phyloP scores from a whole-genome alignment of 2,888 invertebrate species.

The Euphydryas editha region DNA sequence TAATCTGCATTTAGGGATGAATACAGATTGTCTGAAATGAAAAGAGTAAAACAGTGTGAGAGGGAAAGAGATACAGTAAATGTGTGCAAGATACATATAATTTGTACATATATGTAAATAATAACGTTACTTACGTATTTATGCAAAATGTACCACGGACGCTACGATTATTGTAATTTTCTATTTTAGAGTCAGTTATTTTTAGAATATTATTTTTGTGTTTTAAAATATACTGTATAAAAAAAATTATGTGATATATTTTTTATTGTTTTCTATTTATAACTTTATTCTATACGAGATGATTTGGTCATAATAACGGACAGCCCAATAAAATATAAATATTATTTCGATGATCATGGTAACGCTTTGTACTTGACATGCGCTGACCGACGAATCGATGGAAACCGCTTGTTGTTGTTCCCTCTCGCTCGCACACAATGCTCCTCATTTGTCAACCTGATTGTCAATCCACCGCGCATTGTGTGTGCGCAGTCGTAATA shows the following conservation, averaged over 20 bases:
- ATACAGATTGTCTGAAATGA: constrained; percentile 51
- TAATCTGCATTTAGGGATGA: constrained; percentile 52
- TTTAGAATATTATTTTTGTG: neutral
- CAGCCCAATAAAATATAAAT: constrained; percentile 24
- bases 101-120: neutral
- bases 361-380: constrained; percentile 67
- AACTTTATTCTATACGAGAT: neutral
- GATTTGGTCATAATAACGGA: neutral
- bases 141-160: too few species aligned
- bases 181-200: too few species aligned
- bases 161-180: too few species aligned
- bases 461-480: constrained; percentile 46
- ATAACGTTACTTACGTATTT: too few species aligned
- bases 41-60: constrained; percentile 41
- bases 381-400: constrained; percentile 80
- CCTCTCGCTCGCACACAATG: constrained; percentile 55
- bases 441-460: constrained; percentile 48
- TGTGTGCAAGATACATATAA: constrained; percentile 26
- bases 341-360: constrained; percentile 60
- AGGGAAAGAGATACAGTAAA: constrained; percentile 47
- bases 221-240: neutral
- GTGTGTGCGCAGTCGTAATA: constrained; percentile 49
- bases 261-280: neutral
- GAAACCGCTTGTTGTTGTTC: constrained; percentile 73
- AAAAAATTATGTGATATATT: neutral